Conservation (phyloP, 2,113 vertebrate species). For the Prinia subflava region DNA sequence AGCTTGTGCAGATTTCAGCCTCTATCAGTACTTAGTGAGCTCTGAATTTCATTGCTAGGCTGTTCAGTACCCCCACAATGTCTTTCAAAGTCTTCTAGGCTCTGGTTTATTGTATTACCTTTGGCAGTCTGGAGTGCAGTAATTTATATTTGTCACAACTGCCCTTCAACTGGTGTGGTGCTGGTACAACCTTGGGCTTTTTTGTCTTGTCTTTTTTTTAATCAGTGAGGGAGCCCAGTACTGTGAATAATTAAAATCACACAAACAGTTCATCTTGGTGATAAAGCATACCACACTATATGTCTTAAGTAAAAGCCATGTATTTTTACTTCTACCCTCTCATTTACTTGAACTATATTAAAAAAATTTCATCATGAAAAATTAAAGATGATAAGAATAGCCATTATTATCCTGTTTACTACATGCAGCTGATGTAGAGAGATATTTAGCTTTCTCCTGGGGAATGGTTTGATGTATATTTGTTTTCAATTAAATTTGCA, state of each 20-base stretch:
- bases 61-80: background rate
- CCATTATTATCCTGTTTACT: conserved; percentile 59
- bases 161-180: conserved; percentile 2
- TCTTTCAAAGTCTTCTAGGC: conserved; percentile 6
- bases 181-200: background rate
- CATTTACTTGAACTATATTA: conserved; percentile 4
- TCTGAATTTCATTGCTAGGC: background rate
- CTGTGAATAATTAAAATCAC: conserved; percentile 36
- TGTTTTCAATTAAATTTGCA: conserved; percentile 68
- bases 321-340: conserved; percentile 6
- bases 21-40: background rate
- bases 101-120: conserved; percentile 42
- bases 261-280: conserved; percentile 1
- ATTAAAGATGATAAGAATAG: conserved; percentile 50
- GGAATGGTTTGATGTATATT: conserved; percentile 53
- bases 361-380: conserved; percentile 40
- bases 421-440: conserved; percentile 24
- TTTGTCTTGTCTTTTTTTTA: background rate
- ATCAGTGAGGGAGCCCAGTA: background rate
- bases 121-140: background rate
- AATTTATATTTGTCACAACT: conserved; percentile 45
- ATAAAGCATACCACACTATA: background rate
- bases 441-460: conserved; percentile 51
- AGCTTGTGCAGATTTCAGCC: background rate
- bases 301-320: background rate